phyloP scores from a whole-genome alignment of 2,888 invertebrate genomes.

The Athripsodes cinereus region DNA sequence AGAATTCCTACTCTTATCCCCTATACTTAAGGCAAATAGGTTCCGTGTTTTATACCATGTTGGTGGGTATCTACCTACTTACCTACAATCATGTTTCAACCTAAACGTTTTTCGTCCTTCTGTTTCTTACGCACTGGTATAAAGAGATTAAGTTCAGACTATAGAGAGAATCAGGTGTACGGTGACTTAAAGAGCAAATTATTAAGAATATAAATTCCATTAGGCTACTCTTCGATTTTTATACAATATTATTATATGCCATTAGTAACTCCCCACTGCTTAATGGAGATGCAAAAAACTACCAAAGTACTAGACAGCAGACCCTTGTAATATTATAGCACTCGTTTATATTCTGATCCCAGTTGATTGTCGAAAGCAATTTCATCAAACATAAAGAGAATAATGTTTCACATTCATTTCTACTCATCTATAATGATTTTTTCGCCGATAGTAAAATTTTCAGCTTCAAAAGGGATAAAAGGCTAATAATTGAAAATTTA shows the following conservation, averaged over 20 bases:
- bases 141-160: too few relatives aligned
- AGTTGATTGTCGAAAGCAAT: neutral
- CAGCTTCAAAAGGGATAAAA: too few relatives aligned
- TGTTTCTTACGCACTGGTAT: too few relatives aligned
- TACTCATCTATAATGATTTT: neutral
- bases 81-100: neutral
- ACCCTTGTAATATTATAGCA: neutral
- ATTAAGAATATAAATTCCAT: neutral
- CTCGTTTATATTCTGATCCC: constrained; percentile 2
- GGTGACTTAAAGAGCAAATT: too few relatives aligned
- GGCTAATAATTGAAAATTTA: too few relatives aligned
- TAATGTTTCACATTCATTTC: neutral
- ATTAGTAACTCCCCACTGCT: neutral
- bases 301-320: neutral
- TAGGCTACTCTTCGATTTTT: neutral
- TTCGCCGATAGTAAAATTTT: neutral
- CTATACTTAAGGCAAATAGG: neutral
- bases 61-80: too few relatives aligned
- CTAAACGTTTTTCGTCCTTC: neutral
- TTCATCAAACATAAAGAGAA: neutral
- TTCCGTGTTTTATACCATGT: neutral
- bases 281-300: neutral
- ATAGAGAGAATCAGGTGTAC: neutral
- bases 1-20: neutral
- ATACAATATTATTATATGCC: neutral